phyloP scores from a whole-genome alignment of 1,140 invertebrate species.

The Drosophila melanica region DNA sequence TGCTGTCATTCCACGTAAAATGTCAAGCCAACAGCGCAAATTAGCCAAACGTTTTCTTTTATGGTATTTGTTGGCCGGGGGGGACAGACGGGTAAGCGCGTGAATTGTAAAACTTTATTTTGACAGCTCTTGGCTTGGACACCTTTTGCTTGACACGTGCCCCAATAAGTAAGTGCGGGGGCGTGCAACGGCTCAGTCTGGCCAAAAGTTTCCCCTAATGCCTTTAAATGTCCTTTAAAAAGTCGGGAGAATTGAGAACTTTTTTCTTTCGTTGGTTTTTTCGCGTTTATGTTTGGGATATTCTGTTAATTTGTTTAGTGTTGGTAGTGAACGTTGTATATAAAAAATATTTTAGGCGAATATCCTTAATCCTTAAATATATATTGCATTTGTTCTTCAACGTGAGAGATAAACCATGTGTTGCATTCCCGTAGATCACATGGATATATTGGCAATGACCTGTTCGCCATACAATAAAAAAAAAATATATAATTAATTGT shows the following conservation, averaged over 20 bases:
- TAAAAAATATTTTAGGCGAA: no score
- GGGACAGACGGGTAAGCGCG: constrained; percentile 33
- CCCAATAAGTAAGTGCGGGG: constrained; percentile 5
- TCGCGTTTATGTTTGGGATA: constrained; percentile 5
- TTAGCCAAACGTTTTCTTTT: constrained; percentile 64
- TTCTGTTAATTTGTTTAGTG: constrained; percentile 41
- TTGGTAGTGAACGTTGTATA: background rate
- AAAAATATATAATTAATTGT: constrained; percentile 74
- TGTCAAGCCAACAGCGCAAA: constrained; percentile 77
- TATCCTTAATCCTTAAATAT: no score
- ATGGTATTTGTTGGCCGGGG: constrained; percentile 9
- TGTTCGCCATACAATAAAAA: constrained; percentile 19
- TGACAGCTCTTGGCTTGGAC: constrained; percentile 72
- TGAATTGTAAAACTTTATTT: constrained; percentile 79
- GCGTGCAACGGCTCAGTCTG: constrained; percentile 1
- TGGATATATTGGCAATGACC: background rate
- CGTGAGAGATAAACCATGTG: no score
- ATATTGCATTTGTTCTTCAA: no score
- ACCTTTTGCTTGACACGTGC: constrained; percentile 57
- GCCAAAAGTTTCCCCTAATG: constrained; percentile 34
- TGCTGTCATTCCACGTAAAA: constrained; percentile 60
- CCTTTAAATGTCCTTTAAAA: constrained; percentile 38
- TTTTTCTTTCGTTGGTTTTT: constrained; percentile 2
- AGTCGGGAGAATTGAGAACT: background rate
- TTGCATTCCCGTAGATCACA: no score